Conservation (phyloP, 2,797 vertebrate genomes). For the Arctocebus calabarensis region DNA sequence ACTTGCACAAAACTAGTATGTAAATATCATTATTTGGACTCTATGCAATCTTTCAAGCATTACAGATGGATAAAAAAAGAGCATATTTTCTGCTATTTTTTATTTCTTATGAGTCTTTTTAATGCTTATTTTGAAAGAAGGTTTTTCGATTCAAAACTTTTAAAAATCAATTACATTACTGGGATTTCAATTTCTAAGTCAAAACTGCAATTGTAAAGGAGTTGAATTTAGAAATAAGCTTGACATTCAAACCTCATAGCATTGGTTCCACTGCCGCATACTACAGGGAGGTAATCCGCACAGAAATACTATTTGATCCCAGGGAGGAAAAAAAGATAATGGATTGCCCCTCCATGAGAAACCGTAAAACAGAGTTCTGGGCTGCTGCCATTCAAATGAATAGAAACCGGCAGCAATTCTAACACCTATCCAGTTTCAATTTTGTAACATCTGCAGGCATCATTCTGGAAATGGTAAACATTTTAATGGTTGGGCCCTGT, state of each 20-base stretch:
- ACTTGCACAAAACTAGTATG: conserved; percentile 36
- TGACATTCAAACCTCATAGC: conserved; percentile 77
- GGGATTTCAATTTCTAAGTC: conserved; percentile 83
- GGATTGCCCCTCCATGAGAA: conserved; percentile 84
- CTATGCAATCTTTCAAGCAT: conserved; percentile 31
- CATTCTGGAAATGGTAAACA: conserved; percentile 86
- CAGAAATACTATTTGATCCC: conserved; percentile 87
- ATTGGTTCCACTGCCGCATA: conserved; percentile 79
- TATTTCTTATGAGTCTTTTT: conserved; percentile 45
- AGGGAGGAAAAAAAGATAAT: conserved; percentile 84
- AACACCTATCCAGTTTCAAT: conserved; percentile 87
- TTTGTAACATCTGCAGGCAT: conserved; percentile 86
- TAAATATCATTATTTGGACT: conserved; percentile 58
- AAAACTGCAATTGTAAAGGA: conserved; percentile 77
- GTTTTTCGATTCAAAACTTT: conserved; percentile 78
- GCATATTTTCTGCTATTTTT: conserved; percentile 45
- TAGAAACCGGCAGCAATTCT: conserved; percentile 87
- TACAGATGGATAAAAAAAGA: conserved; percentile 19
- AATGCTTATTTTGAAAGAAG: conserved; percentile 69
- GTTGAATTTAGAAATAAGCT: conserved; percentile 84
- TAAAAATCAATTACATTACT: conserved; percentile 83
- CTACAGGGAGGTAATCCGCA: conserved; percentile 83
- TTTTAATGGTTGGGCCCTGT: conserved; percentile 87
- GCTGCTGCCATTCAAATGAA: conserved; percentile 88
- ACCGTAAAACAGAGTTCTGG: conserved; percentile 83